Evolutionary conservation across 1,140 invertebrate genomes (phyloP), one percentile per base, ranked within the genome.

Genomic region (Anadara kagoshimensis): DNA sequence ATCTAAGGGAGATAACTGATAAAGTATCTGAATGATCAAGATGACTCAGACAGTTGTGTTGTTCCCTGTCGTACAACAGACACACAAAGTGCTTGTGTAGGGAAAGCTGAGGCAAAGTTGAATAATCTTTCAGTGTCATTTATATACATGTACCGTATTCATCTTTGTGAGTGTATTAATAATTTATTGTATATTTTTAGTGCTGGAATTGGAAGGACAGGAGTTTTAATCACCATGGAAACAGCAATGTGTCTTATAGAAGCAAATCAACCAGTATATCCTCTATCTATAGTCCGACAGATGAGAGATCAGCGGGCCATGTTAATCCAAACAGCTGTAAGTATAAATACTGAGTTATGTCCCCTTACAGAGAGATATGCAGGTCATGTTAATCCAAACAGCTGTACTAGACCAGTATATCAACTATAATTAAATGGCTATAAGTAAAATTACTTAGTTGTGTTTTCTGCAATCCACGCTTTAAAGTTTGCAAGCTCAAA

Each of bases 311-410:
- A 99, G 90, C 91, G 98, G 78, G 96, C 97, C 65, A 97, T 98
- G 94, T 96, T 99, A 92, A 97, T 99, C 88, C 98, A 99, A 92
- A 99, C 98, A 91, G 93, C 96, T 92, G 97, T 99, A 90, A 94
- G 94, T 93, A 68, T 20, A 63, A 20, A 58, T 84, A 70, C 64
- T 1, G 44, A 65, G 16, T 26, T n/a, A 51, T 51, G 0, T 18
- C n/a, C 18, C 16, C 49, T 18, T 49, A 18, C 4, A n/a, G 97
- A 92, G 98, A 70, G 95, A 97, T 89, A 97, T 99, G 90, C 91
- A 98, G 78, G 96, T 97, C 65, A 97, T 98, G 94, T 96, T 99
- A 92, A 97, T 99, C 88, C 98, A 99, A 92, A 99, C 98, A 91
- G 93, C 96, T 92, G 97, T 20, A n/a, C n/a, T n/a, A n/a, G n/a